Base-by-base conservation (phyloP, 2,797 vertebrate species). In the Darevskia nairensis region DNA sequence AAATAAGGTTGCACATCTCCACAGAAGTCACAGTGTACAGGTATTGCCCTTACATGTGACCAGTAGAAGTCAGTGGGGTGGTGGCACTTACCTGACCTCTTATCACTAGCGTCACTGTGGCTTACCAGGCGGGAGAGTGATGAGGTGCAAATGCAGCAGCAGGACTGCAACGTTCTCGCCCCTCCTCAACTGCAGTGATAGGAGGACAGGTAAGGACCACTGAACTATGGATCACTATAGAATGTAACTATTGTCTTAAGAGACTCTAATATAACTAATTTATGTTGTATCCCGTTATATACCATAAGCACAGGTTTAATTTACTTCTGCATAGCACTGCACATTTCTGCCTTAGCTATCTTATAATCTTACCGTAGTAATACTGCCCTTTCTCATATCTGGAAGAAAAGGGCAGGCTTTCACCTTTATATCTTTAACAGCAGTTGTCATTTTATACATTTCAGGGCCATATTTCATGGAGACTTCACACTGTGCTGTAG, bases 331-430 rank as follows among this genome's bases (percentile, higher is more conserved):
- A 84, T 11, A 61, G 19, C 15, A n/a, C 32, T 68, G 39, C 32
- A 39, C 39, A 80, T 6, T 86, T 85, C 50, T 69, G 86, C 41
- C 69, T 69, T 66, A 82, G 29, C 68, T 66, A 87, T 69, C 32
- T 23, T 84, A 83, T 64, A 90, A 93, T 96, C 97, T 97, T 90
- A 98, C 97, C 75, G 98, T 99, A 92, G 98, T 98, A 89, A 98
- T 89, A 61, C 97, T 98, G 90, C 96, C 97, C 91, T 94, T 97
- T 91, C 98, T 98, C 94, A 97, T 96, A 84, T 97, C 97, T 91
- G 95, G 97, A 91, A 99, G 94, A 95, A 99, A 99, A 2, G 99
- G 98, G 88, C 98, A 99, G 0, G 98, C 98, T 95, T 97, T 97
- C 76, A 99, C 96, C 97, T 98, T 98, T 80, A 99, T 96, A 91